These are phyloP conservation scores for Cyrtorhinus lividipennis DNA, from an alignment of 1,140 invertebrate species.

Conservation along the genomic window DNA sequence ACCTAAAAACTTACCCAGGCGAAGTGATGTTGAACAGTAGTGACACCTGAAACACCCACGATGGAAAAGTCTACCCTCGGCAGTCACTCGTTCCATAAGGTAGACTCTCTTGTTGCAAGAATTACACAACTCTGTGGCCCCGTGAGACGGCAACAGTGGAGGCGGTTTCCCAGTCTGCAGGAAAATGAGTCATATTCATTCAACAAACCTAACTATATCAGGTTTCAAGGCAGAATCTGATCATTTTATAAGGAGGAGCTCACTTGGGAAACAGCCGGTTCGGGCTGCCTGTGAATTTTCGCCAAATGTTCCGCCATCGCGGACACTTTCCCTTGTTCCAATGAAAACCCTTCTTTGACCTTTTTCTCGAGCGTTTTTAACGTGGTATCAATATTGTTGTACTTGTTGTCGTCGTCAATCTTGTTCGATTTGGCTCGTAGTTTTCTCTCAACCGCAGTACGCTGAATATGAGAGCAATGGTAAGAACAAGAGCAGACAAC, in stretches of 20 bases:
- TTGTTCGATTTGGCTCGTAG: slow-evolving; percentile 22
- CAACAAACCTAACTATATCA: too few relatives aligned
- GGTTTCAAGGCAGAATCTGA: too few relatives aligned
- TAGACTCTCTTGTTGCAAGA: slow-evolving; percentile 80
- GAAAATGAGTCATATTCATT: slow-evolving; percentile 16
- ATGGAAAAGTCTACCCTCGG: slow-evolving; percentile 78
- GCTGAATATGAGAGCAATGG: slow-evolving; percentile 33
- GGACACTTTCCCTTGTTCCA: slow-evolving; percentile 64
- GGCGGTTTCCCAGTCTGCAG: slow-evolving; percentile 41
- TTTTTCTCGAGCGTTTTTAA: slow-evolving; percentile 65
- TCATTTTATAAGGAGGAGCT: too few relatives aligned
- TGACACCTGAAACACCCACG: slow-evolving; percentile 66
- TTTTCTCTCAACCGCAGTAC: slow-evolving; percentile 56
- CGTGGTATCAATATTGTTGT: slow-evolving; percentile 61
- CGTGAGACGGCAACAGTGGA: slow-evolving; percentile 41
- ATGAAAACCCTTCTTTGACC: slow-evolving; percentile 57
- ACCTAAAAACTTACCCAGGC: slow-evolving; percentile 47
- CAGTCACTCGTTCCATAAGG: slow-evolving; percentile 69
- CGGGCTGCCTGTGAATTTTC: slow-evolving; percentile 43
- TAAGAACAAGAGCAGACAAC: neutral
- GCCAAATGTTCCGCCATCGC: slow-evolving; percentile 67
- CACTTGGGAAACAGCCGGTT: slow-evolving; percentile 31
- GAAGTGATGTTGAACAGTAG: slow-evolving; percentile 51
- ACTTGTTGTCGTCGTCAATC: slow-evolving; percentile 37
- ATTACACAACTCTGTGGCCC: slow-evolving; percentile 63